Evolutionary conservation across 30 jellyfish, hydroid and myxozoan genomes (phyloP).

Genomic region (Sanderia malayensis): DNA sequence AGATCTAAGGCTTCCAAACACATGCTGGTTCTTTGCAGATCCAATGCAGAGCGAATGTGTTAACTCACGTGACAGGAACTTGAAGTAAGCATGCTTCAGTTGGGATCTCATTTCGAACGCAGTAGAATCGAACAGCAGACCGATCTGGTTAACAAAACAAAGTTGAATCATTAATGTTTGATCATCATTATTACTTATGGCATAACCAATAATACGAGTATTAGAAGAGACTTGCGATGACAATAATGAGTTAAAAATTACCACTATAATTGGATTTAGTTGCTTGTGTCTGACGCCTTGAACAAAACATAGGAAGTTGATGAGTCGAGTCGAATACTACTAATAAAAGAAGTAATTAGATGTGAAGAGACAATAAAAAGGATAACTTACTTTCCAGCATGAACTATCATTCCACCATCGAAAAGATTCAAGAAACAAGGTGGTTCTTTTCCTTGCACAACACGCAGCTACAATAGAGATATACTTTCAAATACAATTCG

Average conservation of each 20-base stretch:
- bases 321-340: neutral
- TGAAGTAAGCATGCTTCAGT: conserved; percentile 83
- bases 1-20: no score
- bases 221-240: no score
- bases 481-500: no score
- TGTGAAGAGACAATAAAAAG: neutral
- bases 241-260: no score
- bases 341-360: neutral
- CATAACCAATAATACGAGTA: no score
- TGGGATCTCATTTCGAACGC: conserved; percentile 73
- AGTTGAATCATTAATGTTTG: neutral
- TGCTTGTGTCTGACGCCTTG: conserved; percentile 41
- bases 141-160: conserved; percentile 49
- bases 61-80: conserved; percentile 90
- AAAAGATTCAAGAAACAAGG: conserved; percentile 78
- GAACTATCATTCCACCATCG: conserved; percentile 94
- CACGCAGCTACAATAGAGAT: conserved; percentile 76
- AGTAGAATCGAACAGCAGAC: conserved; percentile 77
- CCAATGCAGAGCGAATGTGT: no score
- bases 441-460: conserved; percentile 91
- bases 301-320: neutral
- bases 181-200: neutral
- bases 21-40: no score
- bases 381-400: conserved; percentile 88
- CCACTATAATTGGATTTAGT: conserved; percentile 48